These are phyloP conservation scores for Cossypha caffra DNA, from an alignment of 2,797 vertebrate genomes.

Conservation along the genomic window DNA sequence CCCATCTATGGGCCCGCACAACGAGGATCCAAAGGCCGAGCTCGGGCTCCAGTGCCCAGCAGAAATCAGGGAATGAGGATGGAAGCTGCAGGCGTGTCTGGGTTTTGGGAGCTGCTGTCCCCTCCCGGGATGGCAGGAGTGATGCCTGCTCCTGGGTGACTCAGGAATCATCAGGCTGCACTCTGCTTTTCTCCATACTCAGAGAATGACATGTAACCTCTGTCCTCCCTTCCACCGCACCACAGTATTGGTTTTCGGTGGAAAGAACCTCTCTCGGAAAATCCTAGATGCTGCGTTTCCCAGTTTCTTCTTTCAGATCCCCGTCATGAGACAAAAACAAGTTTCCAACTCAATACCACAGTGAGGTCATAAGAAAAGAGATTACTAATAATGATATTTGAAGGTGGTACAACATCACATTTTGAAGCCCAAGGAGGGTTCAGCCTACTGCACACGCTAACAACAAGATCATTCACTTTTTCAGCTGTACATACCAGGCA, in stretches of 20 bases:
- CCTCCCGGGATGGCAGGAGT: neutral
- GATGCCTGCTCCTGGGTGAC: neutral
- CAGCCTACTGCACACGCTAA: accelerated
- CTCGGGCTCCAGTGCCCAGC: accelerated
- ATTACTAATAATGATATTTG: neutral
- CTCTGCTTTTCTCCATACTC: neutral
- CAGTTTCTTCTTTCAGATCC: neutral
- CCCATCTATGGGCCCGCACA: accelerated
- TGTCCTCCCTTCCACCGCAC: accelerated
- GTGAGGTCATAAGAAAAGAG: neutral
- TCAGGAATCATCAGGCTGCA: neutral
- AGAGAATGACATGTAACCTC: neutral
- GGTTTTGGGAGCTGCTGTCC: neutral
- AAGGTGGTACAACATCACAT: neutral
- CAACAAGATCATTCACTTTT: neutral
- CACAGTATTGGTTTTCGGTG: neutral
- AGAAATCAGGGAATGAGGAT: neutral
- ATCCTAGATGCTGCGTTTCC: neutral
- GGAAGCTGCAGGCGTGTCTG: neutral
- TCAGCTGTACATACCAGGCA: neutral
- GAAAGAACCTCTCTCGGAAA: neutral
- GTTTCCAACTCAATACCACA: neutral
- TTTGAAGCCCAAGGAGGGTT: neutral
- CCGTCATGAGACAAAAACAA: neutral
- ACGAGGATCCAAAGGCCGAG: neutral